Percentiles rank a stretch among this genome's conserved stretches.
Conservation (phyloP, 1,140 invertebrate species). For the Acromyrmex heyeri region DNA sequence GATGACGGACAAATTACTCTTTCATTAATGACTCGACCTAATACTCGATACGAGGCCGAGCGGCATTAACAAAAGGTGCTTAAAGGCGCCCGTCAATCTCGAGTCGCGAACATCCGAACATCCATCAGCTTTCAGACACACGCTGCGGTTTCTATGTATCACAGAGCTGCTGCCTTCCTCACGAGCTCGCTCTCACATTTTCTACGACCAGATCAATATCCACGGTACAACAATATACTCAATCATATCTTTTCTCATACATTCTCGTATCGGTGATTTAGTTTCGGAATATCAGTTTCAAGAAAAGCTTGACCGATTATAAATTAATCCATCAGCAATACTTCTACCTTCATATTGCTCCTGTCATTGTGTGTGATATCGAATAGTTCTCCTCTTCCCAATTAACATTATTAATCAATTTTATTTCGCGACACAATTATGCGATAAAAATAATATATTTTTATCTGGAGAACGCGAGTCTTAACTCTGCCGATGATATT, state of each 20-base stretch:
- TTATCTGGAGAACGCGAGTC: neutral
- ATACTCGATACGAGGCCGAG: conserved; percentile 28
- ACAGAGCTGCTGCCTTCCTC: conserved; percentile 3
- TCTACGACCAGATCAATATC: conserved; percentile 36
- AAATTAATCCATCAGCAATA: conserved; percentile 18
- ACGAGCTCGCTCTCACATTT: conserved; percentile 19
- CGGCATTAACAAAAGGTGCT: conserved; percentile 59
- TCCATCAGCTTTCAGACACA: conserved; percentile 58
- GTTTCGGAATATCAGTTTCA: conserved; percentile 10
- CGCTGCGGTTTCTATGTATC: conserved; percentile 44
- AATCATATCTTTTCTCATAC: conserved; percentile 12
- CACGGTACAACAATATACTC: conserved; percentile 25
- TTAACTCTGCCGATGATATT: neutral
- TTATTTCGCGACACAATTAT: neutral
- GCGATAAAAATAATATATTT: conserved; percentile 9
- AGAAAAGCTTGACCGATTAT: conserved; percentile 25
- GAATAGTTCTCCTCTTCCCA: neutral
- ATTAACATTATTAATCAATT: neutral
- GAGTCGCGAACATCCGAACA: conserved; percentile 52
- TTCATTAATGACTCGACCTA: conserved; percentile 50
- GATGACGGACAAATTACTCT: conserved; percentile 51
- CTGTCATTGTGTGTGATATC: neutral
- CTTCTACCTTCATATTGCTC: neutral
- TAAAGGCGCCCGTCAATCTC: conserved; percentile 55
- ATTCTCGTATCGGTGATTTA: conserved; percentile 33